A percentile compares a stretch with the other conserved stretches of the same genome.
Evolutionary conservation across 2,113 vertebrate species (phyloP).

Genomic region (Thunnus maccoyii): DNA sequence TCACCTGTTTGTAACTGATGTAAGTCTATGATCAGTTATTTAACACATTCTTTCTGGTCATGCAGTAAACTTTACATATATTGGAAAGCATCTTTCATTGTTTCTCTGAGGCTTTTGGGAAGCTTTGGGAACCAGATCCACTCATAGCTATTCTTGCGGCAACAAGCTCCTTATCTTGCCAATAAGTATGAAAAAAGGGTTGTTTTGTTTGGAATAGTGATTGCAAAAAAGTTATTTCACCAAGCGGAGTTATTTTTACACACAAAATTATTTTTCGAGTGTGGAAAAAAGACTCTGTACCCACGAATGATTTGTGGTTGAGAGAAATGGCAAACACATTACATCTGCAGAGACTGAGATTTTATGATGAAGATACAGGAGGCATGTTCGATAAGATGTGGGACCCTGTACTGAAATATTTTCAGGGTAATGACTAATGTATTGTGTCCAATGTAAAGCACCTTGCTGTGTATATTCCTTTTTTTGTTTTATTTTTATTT

Average conservation of each 20-base stretch:
- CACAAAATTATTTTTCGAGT: no score
- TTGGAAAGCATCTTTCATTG: not conserved
- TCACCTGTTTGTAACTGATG: no score
- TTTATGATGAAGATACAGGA: not conserved
- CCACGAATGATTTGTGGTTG: not conserved
- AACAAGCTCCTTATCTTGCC: no score
- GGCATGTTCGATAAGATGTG: not conserved
- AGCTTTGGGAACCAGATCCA: not conserved
- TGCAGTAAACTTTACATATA: not conserved
- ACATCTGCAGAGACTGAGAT: not conserved
- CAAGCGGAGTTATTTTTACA: no score
- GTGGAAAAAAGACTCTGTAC: not conserved
- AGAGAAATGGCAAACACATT: not conserved
- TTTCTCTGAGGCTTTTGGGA: not conserved
- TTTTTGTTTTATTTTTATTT: no score
- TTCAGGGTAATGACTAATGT: not conserved
- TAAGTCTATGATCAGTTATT: no score
- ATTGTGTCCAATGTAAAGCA: no score
- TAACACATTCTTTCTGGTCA: not conserved
- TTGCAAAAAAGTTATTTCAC: not conserved
- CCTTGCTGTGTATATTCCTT: no score
- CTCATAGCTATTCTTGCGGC: no score
- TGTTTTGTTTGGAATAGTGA: not conserved
- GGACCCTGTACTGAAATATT: not conserved
- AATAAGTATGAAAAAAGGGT: no score